These are phyloP conservation scores for Empis livida DNA, from an alignment of 2,888 invertebrate genomes.

Conservation along the genomic window DNA sequence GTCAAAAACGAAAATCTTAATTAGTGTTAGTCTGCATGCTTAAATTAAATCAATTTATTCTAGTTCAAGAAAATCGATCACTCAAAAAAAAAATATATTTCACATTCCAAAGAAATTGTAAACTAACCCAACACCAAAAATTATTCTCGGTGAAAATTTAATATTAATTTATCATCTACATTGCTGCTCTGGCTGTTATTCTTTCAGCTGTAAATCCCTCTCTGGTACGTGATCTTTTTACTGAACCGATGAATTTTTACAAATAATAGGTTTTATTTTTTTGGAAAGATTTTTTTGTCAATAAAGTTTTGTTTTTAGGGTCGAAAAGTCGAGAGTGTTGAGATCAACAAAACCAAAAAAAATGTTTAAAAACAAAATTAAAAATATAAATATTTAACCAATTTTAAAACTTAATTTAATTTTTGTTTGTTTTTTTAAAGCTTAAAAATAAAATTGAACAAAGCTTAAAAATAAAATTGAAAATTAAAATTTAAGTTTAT, in stretches of 20 bases:
- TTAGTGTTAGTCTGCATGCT: too few species aligned
- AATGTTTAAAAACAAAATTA: constrained; percentile 9
- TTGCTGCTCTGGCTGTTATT: constrained; percentile 34
- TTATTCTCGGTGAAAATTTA: constrained; percentile 9
- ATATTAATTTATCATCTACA: constrained; percentile 11
- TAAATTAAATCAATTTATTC: background rate
- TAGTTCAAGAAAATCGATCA: background rate
- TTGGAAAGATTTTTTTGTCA: too few species aligned
- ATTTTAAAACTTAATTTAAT: background rate
- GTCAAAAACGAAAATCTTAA: too few species aligned
- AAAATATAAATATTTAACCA: background rate
- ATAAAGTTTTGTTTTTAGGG: background rate
- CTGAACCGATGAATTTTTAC: constrained; percentile 29
- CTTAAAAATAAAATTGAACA: too few species aligned
- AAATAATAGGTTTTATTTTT: too few species aligned
- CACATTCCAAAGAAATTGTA: background rate
- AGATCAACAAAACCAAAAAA: constrained; percentile 5
- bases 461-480: background rate
- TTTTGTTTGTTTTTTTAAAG: background rate
- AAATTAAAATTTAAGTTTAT: constrained; percentile 5
- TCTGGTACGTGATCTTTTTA: constrained; percentile 66
- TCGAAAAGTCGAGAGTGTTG: constrained; percentile 6
- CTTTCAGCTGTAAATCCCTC: constrained; percentile 52
- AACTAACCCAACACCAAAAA: constrained; percentile 17
- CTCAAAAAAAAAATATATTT: background rate